A percentile compares a stretch with the other conserved stretches of the same genome.
Conservation (phyloP, 2,113 vertebrate genomes). For the Xyliphius kryptos region DNA sequence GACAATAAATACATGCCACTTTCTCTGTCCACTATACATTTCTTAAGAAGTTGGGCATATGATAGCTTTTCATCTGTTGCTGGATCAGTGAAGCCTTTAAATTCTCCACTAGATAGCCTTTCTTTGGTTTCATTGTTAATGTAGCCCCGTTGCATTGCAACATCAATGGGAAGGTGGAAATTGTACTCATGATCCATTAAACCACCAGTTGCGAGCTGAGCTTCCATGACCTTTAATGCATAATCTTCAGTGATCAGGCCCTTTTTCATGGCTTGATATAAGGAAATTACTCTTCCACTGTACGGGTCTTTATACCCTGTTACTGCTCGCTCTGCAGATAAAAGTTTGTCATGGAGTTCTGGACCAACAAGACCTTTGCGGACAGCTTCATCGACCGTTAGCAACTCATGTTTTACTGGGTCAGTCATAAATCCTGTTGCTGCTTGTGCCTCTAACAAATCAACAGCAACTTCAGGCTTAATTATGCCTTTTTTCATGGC, state of each 20-base stretch:
- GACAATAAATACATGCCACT: constrained; percentile 77
- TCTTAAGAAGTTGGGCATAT: constrained; percentile 80
- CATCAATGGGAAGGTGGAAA: constrained; percentile 83
- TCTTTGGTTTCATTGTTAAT: constrained; percentile 82
- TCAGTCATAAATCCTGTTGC: constrained; percentile 92
- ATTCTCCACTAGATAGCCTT: constrained; percentile 66
- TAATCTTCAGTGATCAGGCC: constrained; percentile 81
- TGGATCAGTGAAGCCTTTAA: constrained; percentile 79
- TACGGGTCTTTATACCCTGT: constrained; percentile 93
- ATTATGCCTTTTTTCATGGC: constrained; percentile 83
- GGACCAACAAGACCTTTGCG: constrained; percentile 89
- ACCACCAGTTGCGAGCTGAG: constrained; percentile 86
- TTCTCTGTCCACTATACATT: constrained; percentile 73
- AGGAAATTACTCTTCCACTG: constrained; percentile 84
- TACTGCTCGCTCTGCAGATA: constrained; percentile 88
- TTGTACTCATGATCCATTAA: constrained; percentile 83
- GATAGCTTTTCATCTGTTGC: constrained; percentile 81
- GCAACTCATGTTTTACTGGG: constrained; percentile 75
- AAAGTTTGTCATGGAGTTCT: constrained; percentile 87
- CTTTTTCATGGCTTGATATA: constrained; percentile 98
- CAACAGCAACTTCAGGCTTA: constrained; percentile 72
- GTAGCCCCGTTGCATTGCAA: constrained; percentile 83
- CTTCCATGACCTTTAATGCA: constrained; percentile 83
- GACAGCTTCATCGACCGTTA: constrained; percentile 92
- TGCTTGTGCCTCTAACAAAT: constrained; percentile 90